Conservation (phyloP, 2,888 invertebrate genomes). For the Rhagophthalmus giganteus region DNA sequence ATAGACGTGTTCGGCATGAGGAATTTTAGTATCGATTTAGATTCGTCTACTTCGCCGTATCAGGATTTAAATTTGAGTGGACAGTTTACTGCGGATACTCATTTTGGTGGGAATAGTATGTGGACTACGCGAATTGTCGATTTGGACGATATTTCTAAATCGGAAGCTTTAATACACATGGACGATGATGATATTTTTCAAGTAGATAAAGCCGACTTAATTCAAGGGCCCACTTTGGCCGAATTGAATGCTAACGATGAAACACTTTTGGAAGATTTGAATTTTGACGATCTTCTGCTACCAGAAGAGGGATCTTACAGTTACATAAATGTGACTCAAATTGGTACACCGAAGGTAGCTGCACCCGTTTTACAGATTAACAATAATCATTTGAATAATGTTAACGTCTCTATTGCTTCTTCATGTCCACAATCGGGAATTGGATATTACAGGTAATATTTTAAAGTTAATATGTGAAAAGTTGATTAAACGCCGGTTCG, state of each 20-base stretch:
- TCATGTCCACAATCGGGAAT: conserved; percentile 46
- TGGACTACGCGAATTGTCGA: conserved; percentile 53
- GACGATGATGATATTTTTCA: conserved; percentile 89
- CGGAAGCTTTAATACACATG: conserved; percentile 70
- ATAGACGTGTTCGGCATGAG: conserved; percentile 54
- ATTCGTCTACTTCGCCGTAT: conserved; percentile 61
- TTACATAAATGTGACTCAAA: conserved; percentile 47
- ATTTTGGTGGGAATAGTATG: conserved; percentile 39
- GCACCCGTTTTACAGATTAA: conserved; percentile 37
- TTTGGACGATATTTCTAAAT: conserved; percentile 48
- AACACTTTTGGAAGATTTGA: conserved; percentile 78
- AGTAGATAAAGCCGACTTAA: conserved; percentile 84
- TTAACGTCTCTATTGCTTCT: conserved; percentile 43
- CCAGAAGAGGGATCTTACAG: conserved; percentile 68
- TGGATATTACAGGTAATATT: conserved; percentile 37
- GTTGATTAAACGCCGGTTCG: too few relatives aligned
- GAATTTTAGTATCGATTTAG: conserved; percentile 62
- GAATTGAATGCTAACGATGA: conserved; percentile 86
- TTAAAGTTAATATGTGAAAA: too few relatives aligned
- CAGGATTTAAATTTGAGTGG: conserved; percentile 50
- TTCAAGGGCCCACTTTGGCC: conserved; percentile 79
- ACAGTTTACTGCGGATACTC: conserved; percentile 49
- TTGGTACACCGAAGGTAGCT: conserved; percentile 29
- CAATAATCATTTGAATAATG: conserved; percentile 42
- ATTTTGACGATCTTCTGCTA: conserved; percentile 80